Conservation (phyloP, 2,797 vertebrate genomes). For the Poliocrania exsul region DNA sequence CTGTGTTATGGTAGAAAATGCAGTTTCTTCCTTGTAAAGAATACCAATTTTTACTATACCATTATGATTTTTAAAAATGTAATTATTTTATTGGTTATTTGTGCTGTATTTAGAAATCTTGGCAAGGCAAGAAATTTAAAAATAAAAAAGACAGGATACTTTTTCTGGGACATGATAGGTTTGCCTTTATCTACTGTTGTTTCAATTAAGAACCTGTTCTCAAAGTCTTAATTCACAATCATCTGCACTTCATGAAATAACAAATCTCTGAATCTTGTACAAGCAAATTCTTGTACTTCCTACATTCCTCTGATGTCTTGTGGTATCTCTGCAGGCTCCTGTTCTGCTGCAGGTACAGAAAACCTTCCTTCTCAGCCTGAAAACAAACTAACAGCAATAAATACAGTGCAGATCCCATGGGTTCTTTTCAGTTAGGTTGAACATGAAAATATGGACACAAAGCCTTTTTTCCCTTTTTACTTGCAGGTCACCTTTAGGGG, state of each 20-base stretch:
- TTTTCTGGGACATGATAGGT: background rate
- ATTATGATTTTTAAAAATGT: background rate
- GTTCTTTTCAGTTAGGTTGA: background rate
- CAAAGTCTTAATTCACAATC: background rate
- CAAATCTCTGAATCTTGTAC: background rate
- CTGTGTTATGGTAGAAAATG: background rate
- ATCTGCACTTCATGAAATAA: background rate
- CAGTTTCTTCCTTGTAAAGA: background rate
- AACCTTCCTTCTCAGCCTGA: background rate
- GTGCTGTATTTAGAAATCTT: background rate
- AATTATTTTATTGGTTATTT: background rate
- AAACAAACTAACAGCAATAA: background rate
- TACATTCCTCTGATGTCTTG: background rate
- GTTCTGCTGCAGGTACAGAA: background rate
- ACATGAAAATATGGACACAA: background rate
- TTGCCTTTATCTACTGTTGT: background rate
- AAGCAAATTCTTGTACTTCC: background rate
- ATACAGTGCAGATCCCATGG: background rate
- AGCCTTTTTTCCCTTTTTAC: background rate
- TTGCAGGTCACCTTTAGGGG: conserved; percentile 14
- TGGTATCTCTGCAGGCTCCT: background rate
- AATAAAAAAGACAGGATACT: background rate
- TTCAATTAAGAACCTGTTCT: background rate
- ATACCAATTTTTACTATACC: background rate
- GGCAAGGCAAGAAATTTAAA: background rate